Base-by-base conservation (phyloP, 2,113 vertebrate genomes). In the Caretta caretta region DNA sequence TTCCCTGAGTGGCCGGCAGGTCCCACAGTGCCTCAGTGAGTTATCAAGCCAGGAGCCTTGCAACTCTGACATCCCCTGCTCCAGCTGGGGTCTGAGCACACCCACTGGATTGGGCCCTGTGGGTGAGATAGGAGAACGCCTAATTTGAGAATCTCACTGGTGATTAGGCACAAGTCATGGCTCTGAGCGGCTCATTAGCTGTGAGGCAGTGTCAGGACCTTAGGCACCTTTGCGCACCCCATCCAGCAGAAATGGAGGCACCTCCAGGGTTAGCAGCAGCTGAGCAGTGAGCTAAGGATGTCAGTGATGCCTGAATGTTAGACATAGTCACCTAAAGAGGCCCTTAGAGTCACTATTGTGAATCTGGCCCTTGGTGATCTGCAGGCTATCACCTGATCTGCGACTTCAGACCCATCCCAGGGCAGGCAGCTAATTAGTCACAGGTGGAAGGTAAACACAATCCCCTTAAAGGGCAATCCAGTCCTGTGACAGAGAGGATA, bases 401-500 rank as follows among this genome's bases (percentile, higher is more conserved):
- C 9, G 1, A 54, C 49, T 13, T 8, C 46, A 8, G 59, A 29
- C 6, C n/a, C 46, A 10, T 17, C 46, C 38, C 57, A 38, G 17
- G 80, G 69, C 17, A 51, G 50, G 57, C 80, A 80, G 42, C n/a
- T 22, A 38, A n/a, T 10, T 2, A 29, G 50, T 4, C 50, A 31
- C 0, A 25, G 27, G 56, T 22, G 49, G n/a, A 46, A 19, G 35
- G 2, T 8, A 72, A 38, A 72, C 19, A 25, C 0, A 8, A 35
- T 0, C 1, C 38, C 22, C 54, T 29, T 8, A 65, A 49, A 25
- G 22, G 80, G 31, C 78, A 31, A 50, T 35, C 5, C 27, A 49
- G 16, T 14, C 27, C 20, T 11, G 16, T 42, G 65, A 65, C 83
- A 31, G 83, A 22, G 7, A 42, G 50, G 75, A 57, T 17, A 57